Percentiles rank a stretch among this genome's conserved stretches.
Conservation (phyloP, 2,888 invertebrate genomes). For the Lasioglossum marginatum region DNA sequence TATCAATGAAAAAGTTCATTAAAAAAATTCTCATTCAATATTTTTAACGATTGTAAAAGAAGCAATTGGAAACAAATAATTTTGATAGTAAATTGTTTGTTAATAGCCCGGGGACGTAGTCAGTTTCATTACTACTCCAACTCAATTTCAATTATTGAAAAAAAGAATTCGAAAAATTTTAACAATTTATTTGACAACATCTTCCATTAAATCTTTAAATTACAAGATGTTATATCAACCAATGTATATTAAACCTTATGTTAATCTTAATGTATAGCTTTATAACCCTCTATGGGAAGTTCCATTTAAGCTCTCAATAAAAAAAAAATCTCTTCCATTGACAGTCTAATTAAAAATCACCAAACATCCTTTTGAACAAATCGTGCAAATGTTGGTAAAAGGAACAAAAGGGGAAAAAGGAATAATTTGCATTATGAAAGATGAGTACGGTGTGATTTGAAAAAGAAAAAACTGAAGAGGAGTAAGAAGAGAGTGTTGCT, state of each 20-base stretch:
- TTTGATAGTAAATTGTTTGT: not conserved
- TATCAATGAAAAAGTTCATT: not conserved
- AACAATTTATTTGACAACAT: not conserved
- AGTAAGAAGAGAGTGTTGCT: conserved; percentile 15
- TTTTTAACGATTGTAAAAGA: not conserved
- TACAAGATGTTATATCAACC: too few relatives aligned
- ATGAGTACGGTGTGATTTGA: not conserved
- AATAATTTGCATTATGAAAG: conserved; percentile 10
- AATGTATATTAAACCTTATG: too few relatives aligned
- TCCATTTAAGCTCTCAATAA: too few relatives aligned
- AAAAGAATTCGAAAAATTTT: not conserved
- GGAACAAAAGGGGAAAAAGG: not conserved
- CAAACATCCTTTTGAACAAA: not conserved
- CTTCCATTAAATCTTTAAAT: too few relatives aligned
- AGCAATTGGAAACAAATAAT: not conserved
- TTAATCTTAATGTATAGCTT: too few relatives aligned
- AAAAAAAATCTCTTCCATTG: not conserved
- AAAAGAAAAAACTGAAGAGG: not conserved
- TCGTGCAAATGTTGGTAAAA: not conserved
- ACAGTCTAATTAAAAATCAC: not conserved
- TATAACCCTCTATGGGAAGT: too few relatives aligned
- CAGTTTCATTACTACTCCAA: not conserved
- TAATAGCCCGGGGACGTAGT: not conserved
- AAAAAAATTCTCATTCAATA: not conserved
- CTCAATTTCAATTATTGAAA: not conserved